Percentiles rank a stretch among this genome's conserved stretches.
Conservation (phyloP, 2,113 vertebrate species). For the Plotosus lineatus region DNA sequence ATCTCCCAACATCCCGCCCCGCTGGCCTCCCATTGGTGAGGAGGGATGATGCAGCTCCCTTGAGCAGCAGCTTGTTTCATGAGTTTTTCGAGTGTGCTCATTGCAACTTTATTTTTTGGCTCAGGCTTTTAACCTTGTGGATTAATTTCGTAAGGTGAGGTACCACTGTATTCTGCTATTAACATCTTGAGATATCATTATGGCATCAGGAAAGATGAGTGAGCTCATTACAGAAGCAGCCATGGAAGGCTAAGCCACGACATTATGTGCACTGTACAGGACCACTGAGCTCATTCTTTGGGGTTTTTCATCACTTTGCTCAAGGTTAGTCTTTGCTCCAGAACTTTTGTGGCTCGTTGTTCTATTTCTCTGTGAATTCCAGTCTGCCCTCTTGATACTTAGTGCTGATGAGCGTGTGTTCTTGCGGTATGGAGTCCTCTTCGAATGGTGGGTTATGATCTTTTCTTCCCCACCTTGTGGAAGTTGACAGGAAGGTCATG, state of each 20-base stretch:
- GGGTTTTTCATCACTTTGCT: not conserved
- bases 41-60: too few species aligned
- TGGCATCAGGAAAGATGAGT: not conserved
- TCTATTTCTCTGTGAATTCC: not conserved
- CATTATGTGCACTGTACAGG: not conserved
- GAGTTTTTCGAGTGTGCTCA: too few species aligned
- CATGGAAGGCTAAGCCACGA: not conserved
- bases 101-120: too few species aligned
- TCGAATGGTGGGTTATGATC: not conserved
- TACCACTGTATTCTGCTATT: conserved; percentile 1
- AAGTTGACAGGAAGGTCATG: too few species aligned
- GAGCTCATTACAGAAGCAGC: not conserved
- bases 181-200: not conserved
- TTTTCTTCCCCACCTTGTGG: too few species aligned
- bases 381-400: not conserved
- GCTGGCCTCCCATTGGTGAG: too few species aligned
- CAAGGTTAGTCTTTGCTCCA: not conserved
- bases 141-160: too few species aligned
- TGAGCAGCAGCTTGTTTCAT: too few species aligned
- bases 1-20: too few species aligned
- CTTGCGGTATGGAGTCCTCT: not conserved
- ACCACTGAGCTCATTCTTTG: not conserved
- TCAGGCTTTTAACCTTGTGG: too few species aligned
- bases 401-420: not conserved
- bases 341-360: not conserved